Conservation (phyloP, 2,888 invertebrate species). For the Neria commutata region DNA sequence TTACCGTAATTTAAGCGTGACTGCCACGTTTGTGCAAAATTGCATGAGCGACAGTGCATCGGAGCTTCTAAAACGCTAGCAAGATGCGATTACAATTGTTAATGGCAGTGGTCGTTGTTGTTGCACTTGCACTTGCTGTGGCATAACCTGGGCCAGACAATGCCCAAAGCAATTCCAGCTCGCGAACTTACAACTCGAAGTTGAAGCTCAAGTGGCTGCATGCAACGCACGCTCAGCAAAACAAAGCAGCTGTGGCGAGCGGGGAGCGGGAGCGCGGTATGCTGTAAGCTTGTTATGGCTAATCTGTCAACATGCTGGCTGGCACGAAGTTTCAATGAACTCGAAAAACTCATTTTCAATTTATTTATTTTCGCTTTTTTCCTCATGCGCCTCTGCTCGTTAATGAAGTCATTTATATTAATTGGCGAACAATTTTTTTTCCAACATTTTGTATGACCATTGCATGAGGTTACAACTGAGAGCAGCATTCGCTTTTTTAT, state of each 20-base stretch:
- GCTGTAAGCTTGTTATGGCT: not conserved
- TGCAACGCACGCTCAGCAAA: not conserved
- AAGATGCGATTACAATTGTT: too few relatives aligned
- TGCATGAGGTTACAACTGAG: too few relatives aligned
- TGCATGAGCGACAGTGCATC: too few relatives aligned
- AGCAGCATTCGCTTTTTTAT: too few relatives aligned
- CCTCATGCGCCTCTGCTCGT: not conserved
- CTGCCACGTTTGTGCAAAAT: slow-evolving; percentile 1
- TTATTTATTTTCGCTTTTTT: slow-evolving; percentile 3
- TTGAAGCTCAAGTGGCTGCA: slow-evolving; percentile 9
- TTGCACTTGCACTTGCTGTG: too few relatives aligned
- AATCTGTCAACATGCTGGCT: too few relatives aligned
- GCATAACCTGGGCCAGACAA: too few relatives aligned
- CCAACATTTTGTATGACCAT: too few relatives aligned
- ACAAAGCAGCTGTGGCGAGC: not conserved
- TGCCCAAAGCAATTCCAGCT: not conserved
- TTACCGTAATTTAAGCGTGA: slow-evolving; percentile 2
- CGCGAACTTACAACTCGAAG: too few relatives aligned
- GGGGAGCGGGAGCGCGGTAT: not conserved
- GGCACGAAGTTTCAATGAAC: slow-evolving; percentile 33
- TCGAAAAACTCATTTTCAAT: slow-evolving; percentile 28
- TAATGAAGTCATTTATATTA: slow-evolving; percentile 33
- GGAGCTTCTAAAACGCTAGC: too few relatives aligned
- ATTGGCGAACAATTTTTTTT: not conserved
- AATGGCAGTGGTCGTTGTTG: too few relatives aligned